phyloP scores from a whole-genome alignment of 1,140 invertebrate species.

The Drosophila mayri region DNA sequence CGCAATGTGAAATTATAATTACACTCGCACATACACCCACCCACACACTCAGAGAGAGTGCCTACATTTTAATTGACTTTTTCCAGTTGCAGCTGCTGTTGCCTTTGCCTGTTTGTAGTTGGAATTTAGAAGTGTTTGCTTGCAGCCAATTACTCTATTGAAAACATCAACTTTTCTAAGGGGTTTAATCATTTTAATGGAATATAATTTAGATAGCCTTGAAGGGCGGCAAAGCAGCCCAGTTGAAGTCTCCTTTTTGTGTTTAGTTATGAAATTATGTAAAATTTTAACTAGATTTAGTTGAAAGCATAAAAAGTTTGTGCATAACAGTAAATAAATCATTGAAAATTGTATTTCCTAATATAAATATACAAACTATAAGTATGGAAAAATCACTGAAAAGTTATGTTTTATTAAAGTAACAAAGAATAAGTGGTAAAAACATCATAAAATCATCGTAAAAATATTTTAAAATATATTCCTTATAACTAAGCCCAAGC shows the following conservation, averaged over 20 bases:
- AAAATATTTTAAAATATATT: neutral
- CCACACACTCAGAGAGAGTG: conserved; percentile 14
- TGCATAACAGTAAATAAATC: too few species aligned
- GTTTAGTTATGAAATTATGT: neutral
- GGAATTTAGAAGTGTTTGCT: conserved; percentile 22
- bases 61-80: conserved; percentile 64
- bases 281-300: neutral
- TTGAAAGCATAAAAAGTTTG: neutral
- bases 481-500: neutral
- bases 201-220: conserved; percentile 3
- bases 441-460: neutral
- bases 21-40: conserved; percentile 25
- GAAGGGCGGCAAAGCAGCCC: neutral
- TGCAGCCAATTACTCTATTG: conserved; percentile 34
- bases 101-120: conserved; percentile 13
- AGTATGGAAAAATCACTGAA: neutral
- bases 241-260: neutral
- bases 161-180: conserved; percentile 18
- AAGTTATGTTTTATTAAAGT: neutral
- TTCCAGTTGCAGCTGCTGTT: conserved; percentile 11
- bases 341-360: neutral
- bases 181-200: conserved; percentile 24
- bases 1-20: conserved; percentile 68
- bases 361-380: neutral
- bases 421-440: neutral